Evolutionary conservation across 2,888 invertebrate species (phyloP).

Genomic region (Phyto melanocephala): DNA sequence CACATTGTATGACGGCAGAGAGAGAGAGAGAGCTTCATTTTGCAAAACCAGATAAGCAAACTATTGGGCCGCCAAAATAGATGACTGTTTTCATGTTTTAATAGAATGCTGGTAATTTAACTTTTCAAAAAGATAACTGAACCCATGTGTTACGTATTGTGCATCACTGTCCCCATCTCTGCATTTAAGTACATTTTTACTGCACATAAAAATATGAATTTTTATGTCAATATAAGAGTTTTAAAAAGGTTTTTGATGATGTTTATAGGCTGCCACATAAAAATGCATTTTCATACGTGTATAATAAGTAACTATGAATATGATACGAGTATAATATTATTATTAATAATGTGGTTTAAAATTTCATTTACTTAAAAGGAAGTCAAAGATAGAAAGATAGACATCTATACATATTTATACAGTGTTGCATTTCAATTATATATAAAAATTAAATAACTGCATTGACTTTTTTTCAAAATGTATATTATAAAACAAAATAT

Average conservation of each 20-base stretch:
- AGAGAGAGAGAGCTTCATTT: too few species aligned
- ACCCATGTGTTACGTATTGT: neutral
- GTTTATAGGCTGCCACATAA: neutral
- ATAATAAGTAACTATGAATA: neutral
- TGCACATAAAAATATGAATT: conserved; percentile 10
- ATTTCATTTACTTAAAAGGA: conserved; percentile 36
- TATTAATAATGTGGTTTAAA: conserved; percentile 37
- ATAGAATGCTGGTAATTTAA: too few species aligned
- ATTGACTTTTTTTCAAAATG: neutral
- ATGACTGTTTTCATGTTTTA: too few species aligned
- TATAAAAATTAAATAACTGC: conserved; percentile 6
- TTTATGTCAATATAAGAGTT: conserved; percentile 38
- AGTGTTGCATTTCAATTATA: conserved; percentile 23
- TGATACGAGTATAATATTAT: neutral
- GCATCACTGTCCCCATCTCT: conserved; percentile 10
- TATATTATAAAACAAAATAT: neutral
- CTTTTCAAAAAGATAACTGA: too few species aligned
- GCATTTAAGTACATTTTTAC: neutral
- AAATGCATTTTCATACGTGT: neutral
- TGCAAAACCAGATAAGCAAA: too few species aligned
- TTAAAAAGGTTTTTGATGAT: neutral
- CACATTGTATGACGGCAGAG: conserved; percentile 5
- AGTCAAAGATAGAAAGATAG: neutral
- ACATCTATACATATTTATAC: too few species aligned
- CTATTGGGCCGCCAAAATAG: too few species aligned